Conservation (phyloP, 1,140 invertebrate species). For the Helicoverpa zea region DNA sequence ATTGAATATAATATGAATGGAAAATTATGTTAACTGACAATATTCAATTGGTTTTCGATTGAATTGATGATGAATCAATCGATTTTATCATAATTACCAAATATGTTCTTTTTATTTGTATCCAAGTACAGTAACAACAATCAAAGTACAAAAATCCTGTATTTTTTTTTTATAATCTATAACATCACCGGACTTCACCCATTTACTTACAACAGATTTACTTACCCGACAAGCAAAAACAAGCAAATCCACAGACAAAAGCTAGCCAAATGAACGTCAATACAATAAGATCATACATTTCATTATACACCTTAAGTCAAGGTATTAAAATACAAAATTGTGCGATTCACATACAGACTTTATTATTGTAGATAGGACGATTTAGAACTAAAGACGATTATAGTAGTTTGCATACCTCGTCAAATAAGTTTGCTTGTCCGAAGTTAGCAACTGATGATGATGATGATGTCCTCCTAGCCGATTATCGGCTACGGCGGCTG, state of each 20-base stretch:
- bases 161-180: background rate
- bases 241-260: constrained; percentile 28
- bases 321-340: constrained; percentile 43
- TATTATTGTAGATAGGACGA: constrained; percentile 15
- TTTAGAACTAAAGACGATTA: constrained; percentile 20
- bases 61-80: too few species aligned
- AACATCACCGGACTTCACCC: constrained; percentile 4
- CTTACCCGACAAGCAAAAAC: constrained; percentile 11
- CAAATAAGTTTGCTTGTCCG: too few species aligned
- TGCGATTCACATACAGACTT: constrained; percentile 22
- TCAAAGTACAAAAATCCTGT: background rate
- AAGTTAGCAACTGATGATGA: too few species aligned
- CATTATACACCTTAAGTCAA: constrained; percentile 20
- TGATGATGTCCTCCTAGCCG: too few species aligned
- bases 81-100: too few species aligned
- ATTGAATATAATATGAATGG: background rate
- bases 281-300: constrained; percentile 35
- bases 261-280: constrained; percentile 15
- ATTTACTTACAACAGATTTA: background rate
- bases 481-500: too few species aligned
- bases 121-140: background rate
- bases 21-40: background rate
- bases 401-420: background rate
- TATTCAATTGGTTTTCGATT: too few species aligned
- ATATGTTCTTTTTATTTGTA: too few species aligned